Evolutionary conservation across 2,113 vertebrate genomes (phyloP).

Genomic region (Rhizomys pruinosus): DNA sequence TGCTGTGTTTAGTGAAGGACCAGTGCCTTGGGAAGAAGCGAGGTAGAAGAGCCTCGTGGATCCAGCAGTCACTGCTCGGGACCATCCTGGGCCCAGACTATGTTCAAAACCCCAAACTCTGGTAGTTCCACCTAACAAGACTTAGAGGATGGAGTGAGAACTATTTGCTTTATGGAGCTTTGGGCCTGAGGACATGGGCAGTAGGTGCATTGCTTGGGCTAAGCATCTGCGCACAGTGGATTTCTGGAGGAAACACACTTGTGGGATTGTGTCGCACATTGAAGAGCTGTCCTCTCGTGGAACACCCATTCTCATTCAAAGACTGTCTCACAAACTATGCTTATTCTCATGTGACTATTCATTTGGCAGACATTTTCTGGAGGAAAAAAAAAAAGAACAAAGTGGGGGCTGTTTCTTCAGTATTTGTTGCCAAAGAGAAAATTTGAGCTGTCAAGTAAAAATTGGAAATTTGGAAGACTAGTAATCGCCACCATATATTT

Average conservation of each 20-base stretch:
- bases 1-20: neutral
- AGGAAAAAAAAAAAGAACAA: neutral
- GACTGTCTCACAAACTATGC: neutral
- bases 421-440: slow-evolving; percentile 17
- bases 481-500: neutral
- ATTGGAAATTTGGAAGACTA: slow-evolving; percentile 13
- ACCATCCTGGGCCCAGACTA: neutral
- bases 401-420: slow-evolving; percentile 19
- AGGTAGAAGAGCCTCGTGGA: neutral
- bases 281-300: neutral
- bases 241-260: neutral
- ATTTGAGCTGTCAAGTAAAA: neutral
- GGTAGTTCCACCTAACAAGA: neutral
- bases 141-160: neutral
- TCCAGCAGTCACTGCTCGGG: neutral
- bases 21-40: neutral
- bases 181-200: neutral
- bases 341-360: neutral
- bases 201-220: accelerated
- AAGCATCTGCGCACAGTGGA: accelerated
- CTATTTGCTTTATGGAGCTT: neutral
- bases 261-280: accelerated
- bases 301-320: neutral
- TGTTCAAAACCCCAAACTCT: neutral
- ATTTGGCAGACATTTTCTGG: neutral